Evolutionary conservation across 2,113 vertebrate genomes (phyloP), one percentile per base, ranked within the genome.

Genomic region (Perca flavescens): DNA sequence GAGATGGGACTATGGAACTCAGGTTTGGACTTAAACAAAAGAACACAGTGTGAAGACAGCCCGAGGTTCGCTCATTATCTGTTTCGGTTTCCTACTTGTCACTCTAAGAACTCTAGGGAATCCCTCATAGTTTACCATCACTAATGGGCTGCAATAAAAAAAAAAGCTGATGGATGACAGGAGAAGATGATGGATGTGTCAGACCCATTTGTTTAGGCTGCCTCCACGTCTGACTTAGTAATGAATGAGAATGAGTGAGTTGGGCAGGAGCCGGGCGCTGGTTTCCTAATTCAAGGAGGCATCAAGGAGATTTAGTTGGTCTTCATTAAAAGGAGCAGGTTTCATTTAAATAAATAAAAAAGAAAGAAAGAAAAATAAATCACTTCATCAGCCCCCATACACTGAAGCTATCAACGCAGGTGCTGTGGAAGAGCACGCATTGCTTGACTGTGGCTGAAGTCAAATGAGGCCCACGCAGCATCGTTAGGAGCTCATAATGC

Each of bases 401-500:
- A 34, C 62, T 75, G 76, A 61, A 74, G 73, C 78, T 14, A 49
- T 76, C 79, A 52, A 22, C 56, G 69, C 76, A 53, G 74, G 85
- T 52, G 67, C 80, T 81, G 77, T 63, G 79, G 89, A 86, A 69
- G 82, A 86, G 81, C 67, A 43, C 49, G 88, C 71, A 40, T 82
- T 86, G 83, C 66, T 68, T 79, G 82, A 89, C 80, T 85, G 79
- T 74, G 84, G 84, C 79, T 82, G 74, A 71, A 92, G 91, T 93
- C 91, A 94, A 93, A 94, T 78, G 86, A 93, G 90, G 88, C 94
- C 94, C 94, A 95, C 92, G 89, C 93, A 93, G 88, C 91, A 94
- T 95, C 92, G 93, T 95, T 94, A 95, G 91, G 87, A 66, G 76
- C 83, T 83, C 68, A 47, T 93, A 92, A 93, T 89, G 89, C 84